Percentiles rank a stretch among this genome's conserved stretches.
Evolutionary conservation across 2,888 invertebrate genomes (phyloP).

Genomic region (Colletes collaris): DNA sequence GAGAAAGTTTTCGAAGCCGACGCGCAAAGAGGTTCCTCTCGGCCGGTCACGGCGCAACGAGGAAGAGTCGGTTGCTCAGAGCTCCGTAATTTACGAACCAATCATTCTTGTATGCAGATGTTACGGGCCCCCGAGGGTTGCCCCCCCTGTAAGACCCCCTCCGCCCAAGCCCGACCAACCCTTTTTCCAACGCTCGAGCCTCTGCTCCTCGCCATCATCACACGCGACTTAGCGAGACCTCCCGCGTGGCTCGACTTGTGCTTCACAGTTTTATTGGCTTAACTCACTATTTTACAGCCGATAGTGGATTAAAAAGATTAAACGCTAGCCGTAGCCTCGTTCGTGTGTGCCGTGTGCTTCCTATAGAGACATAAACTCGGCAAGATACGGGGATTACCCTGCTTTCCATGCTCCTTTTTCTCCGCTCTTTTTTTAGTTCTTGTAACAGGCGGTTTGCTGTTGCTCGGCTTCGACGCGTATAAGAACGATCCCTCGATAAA

Average conservation of each 20-base stretch:
- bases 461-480: conserved; percentile 19
- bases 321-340: conserved; percentile 43
- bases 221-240: conserved; percentile 56
- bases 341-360: conserved; percentile 34
- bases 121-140: conserved; percentile 64
- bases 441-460: conserved; percentile 50
- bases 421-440: conserved; percentile 7
- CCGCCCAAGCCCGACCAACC: conserved; percentile 12
- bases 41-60: conserved; percentile 34
- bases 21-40: conserved; percentile 8
- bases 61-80: conserved; percentile 70
- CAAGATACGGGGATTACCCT: conserved; percentile 70
- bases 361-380: conserved; percentile 73
- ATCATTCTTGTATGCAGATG: conserved; percentile 80
- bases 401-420: conserved; percentile 13
- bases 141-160: conserved; percentile 10
- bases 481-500: conserved; percentile 47
- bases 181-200: conserved; percentile 35
- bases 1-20: conserved; percentile 30
- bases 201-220: conserved; percentile 39
- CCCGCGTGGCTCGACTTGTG: conserved; percentile 56
- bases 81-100: conserved; percentile 80
- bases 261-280: conserved; percentile 71
- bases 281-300: conserved; percentile 70
- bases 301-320: conserved; percentile 75